Base-by-base conservation (phyloP, 2,888 invertebrate genomes). In the Orchesellides sinensis region DNA sequence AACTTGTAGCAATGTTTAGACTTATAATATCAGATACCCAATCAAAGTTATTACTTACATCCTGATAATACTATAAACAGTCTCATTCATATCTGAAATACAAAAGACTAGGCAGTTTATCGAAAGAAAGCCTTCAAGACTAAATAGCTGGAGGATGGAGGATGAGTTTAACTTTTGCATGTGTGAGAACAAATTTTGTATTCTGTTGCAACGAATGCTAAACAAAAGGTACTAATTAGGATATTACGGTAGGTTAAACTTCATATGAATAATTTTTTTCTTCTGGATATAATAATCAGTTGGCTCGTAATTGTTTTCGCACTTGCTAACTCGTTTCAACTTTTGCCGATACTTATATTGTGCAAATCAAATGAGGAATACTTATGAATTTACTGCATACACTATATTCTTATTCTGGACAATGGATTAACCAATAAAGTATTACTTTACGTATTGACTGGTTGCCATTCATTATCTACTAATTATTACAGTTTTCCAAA, bases 221-320 rank as follows among this genome's bases (percentile, higher is more conserved):
- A n/a, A n/a, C n/a, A n/a, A 54, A 54, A 54, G 54, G 54, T 54
- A 54, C 54, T 54, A 54, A 54, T 54, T 54, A 54, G 25, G 12
- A 14, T 25, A 54, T 54, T 54, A 54, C 25, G 54, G 54, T 54
- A 54, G 54, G 54, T 25, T 54, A 25, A 14, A 2, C 25, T 10
- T 6, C 10, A 49, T 6, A 2, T 25, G 54, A 54, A 21, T 25
- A 21, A 40, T 40, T 10, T 40, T n/a, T n/a, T n/a, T n/a, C n/a
- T 21, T 19, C 21, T 6, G 10, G 40, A 40, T 40, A 40, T 40
- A 40, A 40, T 25, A 23, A 23, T 54, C 5, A 23, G 23, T 54
- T 14, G 6, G 23, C 54, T 54, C 54, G n/a, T 54, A 54, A 54
- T 54, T 54, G 21, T 54, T 54, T 49, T 54, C 54, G 25, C 54